Evolutionary conservation across 2,113 vertebrate genomes (phyloP), one percentile per base, ranked within the genome.

Genomic region (Anoura caudifer): DNA sequence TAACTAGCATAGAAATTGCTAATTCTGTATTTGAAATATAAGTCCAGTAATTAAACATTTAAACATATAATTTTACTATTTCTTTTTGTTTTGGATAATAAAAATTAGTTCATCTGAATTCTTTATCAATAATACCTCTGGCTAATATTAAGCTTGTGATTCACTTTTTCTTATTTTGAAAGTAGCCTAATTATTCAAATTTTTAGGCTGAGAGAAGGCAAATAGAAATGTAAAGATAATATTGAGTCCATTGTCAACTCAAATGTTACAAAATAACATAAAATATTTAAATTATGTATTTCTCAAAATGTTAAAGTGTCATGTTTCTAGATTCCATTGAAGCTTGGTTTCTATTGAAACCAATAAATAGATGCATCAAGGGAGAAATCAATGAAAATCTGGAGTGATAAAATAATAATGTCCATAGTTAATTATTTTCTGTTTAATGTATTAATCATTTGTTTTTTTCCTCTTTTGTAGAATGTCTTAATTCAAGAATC

Each of bases 401-500:
- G 70, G 54, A 84, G 17, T 75, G 28, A 50, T 80, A 38, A 26
- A 86, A 69, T 96, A 69, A 96, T n/a, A 10, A 28, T n/a, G 0
- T 88, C 31, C 33, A 3, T 10, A 15, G 12, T 65, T 90, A 65
- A 61, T 87, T 92, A 82, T 4, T 84, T 95, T 83, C 24, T 67
- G 9, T 28, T 87, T 83, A 90, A 36, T 79, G 63, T 94, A 22
- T 52, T 43, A 36, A 67, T 85, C 67, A 56, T 19, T 77, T 92
- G 5, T 7, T 88, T 56, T 31, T 31, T 43, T 94, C 79, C 65
- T 97, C 96, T 82, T 63, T 96, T 96, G 22, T 98, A 99, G 99
- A 99, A 99, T 97, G 97, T 99, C 97, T 98, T 99, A 97, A 99
- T 99, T 97, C 99, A 99, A 97, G 99, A 99, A 98, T 99, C 99